Evolutionary conservation across 1,140 invertebrate genomes (phyloP).

Genomic region (Aphaenogaster ashmeadi): DNA sequence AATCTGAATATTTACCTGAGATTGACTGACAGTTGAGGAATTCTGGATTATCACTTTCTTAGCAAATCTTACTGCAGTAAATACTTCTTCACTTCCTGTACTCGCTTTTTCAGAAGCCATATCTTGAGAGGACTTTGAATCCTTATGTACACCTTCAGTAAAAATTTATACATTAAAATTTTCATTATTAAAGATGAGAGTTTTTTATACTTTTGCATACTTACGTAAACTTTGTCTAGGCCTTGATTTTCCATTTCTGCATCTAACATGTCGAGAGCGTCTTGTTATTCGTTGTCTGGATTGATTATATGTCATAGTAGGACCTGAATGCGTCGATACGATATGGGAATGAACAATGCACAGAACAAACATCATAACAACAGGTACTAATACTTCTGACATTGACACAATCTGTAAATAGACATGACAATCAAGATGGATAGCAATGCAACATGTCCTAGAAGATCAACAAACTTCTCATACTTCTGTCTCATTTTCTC

Average conservation of each 20-base stretch:
- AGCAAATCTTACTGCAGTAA: constrained; percentile 84
- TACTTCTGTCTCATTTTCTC: constrained; percentile 85
- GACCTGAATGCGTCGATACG: constrained; percentile 90
- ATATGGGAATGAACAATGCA: constrained; percentile 97
- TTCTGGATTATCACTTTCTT: constrained; percentile 83
- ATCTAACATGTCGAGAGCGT: constrained; percentile 80
- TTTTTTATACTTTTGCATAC: constrained; percentile 26
- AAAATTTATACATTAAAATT: not conserved
- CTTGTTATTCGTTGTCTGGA: constrained; percentile 80
- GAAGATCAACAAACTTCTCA: constrained; percentile 63
- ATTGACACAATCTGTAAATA: constrained; percentile 87
- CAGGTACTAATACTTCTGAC: constrained; percentile 92
- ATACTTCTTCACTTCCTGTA: constrained; percentile 74
- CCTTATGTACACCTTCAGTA: constrained; percentile 78
- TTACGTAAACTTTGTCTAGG: constrained; percentile 81
- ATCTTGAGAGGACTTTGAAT: constrained; percentile 84
- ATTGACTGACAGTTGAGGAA: constrained; percentile 67
- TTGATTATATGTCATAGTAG: constrained; percentile 79
- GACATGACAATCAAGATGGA: constrained; percentile 49
- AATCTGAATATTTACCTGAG: constrained; percentile 66
- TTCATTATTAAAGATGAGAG: not conserved
- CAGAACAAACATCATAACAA: constrained; percentile 93
- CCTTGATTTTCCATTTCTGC: constrained; percentile 82
- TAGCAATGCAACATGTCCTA: constrained; percentile 33
- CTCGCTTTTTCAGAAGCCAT: constrained; percentile 80